These are phyloP conservation scores for Bos indicus DNA, from an alignment of 2,113 vertebrate species.

Conservation along the genomic window DNA sequence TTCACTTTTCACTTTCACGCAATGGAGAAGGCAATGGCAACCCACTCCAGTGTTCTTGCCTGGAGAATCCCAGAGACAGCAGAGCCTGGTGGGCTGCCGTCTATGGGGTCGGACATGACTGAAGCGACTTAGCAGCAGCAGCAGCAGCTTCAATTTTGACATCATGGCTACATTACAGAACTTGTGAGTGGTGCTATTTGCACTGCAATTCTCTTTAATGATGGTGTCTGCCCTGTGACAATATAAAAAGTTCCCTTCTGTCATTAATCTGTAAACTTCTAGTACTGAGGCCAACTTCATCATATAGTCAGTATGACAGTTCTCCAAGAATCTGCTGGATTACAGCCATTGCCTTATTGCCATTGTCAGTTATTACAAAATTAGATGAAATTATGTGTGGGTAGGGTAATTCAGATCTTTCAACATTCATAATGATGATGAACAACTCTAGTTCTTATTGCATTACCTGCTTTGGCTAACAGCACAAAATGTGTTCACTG, in stretches of 20 bases:
- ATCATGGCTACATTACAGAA: neutral
- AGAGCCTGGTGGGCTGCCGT: too few species aligned
- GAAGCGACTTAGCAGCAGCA: too few species aligned
- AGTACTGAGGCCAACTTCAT: neutral
- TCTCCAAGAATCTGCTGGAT: neutral
- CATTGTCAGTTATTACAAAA: neutral
- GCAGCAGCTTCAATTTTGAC: neutral
- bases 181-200: neutral
- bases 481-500: neutral
- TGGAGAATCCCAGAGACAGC: too few species aligned
- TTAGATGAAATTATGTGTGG: slow-evolving; percentile 23
- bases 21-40: too few species aligned
- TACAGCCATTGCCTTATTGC: neutral
- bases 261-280: neutral
- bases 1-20: too few species aligned
- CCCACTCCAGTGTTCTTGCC: too few species aligned
- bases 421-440: neutral
- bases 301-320: neutral
- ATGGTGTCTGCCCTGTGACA: neutral
- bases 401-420: neutral
- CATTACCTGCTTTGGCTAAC: neutral
- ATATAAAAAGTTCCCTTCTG: neutral
- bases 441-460: neutral
- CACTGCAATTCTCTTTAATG: slow-evolving; percentile 8
- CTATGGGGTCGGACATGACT: too few species aligned